A percentile compares a stretch with the other conserved stretches of the same genome.
phyloP scores from a whole-genome alignment of 1,140 invertebrate genomes.

The Plectus sambesii region DNA sequence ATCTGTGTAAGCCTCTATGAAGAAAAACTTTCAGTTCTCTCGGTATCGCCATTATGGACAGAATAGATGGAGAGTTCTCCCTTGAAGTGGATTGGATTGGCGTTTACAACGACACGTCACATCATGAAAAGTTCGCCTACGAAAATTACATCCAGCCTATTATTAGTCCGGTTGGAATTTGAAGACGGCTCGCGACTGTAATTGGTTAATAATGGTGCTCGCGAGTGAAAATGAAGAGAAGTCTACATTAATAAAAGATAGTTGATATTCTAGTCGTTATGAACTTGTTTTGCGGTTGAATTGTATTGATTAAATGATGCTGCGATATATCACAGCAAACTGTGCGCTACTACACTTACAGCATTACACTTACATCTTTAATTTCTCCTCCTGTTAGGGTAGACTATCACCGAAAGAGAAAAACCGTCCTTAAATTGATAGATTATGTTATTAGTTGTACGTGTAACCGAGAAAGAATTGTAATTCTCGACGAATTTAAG shows the following conservation, averaged over 20 bases:
- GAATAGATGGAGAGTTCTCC: slow-evolving; percentile 36
- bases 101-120: slow-evolving; percentile 32
- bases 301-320: too few relatives aligned
- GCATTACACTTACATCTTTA: too few relatives aligned
- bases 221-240: not conserved
- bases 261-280: slow-evolving; percentile 1
- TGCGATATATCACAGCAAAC: too few relatives aligned
- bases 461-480: too few relatives aligned
- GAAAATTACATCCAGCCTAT: slow-evolving; percentile 35
- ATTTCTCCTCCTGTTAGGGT: too few relatives aligned
- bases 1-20: not conserved
- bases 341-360: too few relatives aligned
- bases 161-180: slow-evolving; percentile 27
- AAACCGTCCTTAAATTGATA: too few relatives aligned
- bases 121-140: slow-evolving; percentile 40
- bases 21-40: slow-evolving; percentile 28
- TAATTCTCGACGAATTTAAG: too few relatives aligned
- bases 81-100: slow-evolving; percentile 44
- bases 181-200: not conserved
- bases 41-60: slow-evolving; percentile 39
- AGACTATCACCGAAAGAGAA: too few relatives aligned
- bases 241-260: slow-evolving; percentile 15
- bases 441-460: too few relatives aligned
- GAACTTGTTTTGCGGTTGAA: too few relatives aligned
- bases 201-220: slow-evolving; percentile 1